Percentiles rank a stretch among this genome's conserved stretches.
phyloP scores from a whole-genome alignment of 2,113 vertebrate genomes.

The Callipepla squamata region DNA sequence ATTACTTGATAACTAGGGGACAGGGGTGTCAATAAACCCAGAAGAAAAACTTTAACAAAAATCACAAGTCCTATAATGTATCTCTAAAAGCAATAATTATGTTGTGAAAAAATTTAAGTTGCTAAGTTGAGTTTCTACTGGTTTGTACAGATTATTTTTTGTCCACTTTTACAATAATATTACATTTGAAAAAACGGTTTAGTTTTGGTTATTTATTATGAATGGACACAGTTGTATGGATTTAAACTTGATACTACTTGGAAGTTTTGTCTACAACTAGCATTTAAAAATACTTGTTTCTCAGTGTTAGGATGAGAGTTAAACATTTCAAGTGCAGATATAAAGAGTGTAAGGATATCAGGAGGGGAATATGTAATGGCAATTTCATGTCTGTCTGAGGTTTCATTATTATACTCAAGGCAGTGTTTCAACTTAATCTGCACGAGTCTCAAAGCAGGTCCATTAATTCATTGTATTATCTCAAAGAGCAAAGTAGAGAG shows the following conservation, averaged over 20 bases:
- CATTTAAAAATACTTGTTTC: not conserved
- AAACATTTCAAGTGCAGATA: not conserved
- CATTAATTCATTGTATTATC: not conserved
- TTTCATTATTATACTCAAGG: not conserved
- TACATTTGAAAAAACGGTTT: not conserved
- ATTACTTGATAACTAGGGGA: not conserved
- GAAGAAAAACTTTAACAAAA: not conserved
- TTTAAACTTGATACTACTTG: not conserved
- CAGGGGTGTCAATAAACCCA: not conserved
- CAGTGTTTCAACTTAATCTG: not conserved
- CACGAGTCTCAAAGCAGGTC: not conserved
- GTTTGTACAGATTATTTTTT: not conserved
- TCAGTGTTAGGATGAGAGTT: not conserved
- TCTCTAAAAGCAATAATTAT: accelerated
- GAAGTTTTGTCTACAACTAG: not conserved
- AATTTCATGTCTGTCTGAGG: not conserved
- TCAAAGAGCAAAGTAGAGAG: not conserved
- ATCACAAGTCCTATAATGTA: not conserved
- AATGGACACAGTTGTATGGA: not conserved
- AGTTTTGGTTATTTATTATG: not conserved
- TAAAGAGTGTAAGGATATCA: not conserved
- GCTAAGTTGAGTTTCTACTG: too few relatives aligned
- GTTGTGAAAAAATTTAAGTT: not conserved
- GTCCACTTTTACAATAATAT: not conserved
- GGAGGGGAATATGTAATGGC: not conserved